These are phyloP conservation scores for Nemoura dubitans DNA, from an alignment of 2,888 invertebrate species.

Conservation along the genomic window DNA sequence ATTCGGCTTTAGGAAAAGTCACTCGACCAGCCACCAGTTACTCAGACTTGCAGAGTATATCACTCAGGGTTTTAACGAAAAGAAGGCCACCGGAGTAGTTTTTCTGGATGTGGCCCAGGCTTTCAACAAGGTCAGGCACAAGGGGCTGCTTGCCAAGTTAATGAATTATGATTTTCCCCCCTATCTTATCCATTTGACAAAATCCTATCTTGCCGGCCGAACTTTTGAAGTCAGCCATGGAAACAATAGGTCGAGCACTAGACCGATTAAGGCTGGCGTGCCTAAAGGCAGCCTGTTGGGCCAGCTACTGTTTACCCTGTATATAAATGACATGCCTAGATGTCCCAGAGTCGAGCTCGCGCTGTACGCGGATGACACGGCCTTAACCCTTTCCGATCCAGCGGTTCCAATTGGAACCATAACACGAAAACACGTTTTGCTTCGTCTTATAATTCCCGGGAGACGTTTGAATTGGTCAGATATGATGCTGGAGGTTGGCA, in stretches of 20 bases:
- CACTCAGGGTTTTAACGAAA: constrained; percentile 52
- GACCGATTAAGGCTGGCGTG: neutral
- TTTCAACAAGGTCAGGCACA: constrained; percentile 57
- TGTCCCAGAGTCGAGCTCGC: neutral
- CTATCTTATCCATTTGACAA: neutral
- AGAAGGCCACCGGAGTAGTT: constrained; percentile 53
- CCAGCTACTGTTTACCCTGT: neutral
- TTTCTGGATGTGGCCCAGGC: constrained; percentile 56
- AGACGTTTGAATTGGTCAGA: too few relatives aligned
- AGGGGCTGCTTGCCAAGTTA: constrained; percentile 54
- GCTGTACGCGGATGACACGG: constrained; percentile 21
- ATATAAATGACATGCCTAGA: constrained; percentile 22
- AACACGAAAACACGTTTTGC: too few relatives aligned
- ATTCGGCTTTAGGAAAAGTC: constrained; percentile 54
- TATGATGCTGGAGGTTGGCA: too few relatives aligned
- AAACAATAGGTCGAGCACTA: neutral
- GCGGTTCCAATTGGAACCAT: too few relatives aligned
- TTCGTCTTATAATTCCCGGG: too few relatives aligned
- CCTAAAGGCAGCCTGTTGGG: neutral
- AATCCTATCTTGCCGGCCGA: neutral
- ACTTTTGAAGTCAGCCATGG: neutral
- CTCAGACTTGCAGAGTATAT: constrained; percentile 53
- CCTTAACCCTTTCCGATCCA: too few relatives aligned
- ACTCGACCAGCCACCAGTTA: constrained; percentile 55
- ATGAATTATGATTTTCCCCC: neutral